phyloP scores from a whole-genome alignment of 2,113 vertebrate species.

The Zosterops pallidus region DNA sequence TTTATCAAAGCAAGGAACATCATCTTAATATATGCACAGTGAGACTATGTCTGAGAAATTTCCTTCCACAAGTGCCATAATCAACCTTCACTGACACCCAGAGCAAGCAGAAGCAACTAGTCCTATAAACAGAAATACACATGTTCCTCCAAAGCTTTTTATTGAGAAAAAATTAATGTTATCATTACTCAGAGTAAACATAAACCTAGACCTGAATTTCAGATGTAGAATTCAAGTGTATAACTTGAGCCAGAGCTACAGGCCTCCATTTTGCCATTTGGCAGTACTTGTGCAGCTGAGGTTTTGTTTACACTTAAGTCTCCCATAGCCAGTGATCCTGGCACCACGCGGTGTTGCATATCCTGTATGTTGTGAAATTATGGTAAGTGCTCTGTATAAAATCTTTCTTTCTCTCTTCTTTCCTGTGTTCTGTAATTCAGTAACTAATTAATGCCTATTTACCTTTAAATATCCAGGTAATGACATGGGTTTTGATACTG shows the following conservation, averaged over 20 bases:
- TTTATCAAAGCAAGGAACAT: background rate
- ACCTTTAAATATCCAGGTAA: background rate
- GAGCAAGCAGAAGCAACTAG: background rate
- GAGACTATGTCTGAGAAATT: background rate
- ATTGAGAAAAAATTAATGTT: background rate
- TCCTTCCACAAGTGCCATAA: background rate
- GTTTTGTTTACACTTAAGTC: background rate
- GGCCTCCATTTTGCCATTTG: background rate
- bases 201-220: background rate
- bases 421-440: background rate
- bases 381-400: background rate
- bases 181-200: background rate
- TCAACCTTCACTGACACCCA: background rate
- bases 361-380: background rate
- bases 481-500: background rate
- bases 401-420: background rate
- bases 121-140: background rate
- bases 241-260: background rate
- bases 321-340: background rate
- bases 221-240: background rate
- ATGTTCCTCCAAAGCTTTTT: background rate
- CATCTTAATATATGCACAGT: background rate
- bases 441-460: background rate
- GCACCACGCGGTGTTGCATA: background rate
- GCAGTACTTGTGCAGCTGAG: background rate